A percentile compares a stretch with the other conserved stretches of the same genome.
Conservation (phyloP, 2,113 vertebrate genomes). For the Sorex araneus region DNA sequence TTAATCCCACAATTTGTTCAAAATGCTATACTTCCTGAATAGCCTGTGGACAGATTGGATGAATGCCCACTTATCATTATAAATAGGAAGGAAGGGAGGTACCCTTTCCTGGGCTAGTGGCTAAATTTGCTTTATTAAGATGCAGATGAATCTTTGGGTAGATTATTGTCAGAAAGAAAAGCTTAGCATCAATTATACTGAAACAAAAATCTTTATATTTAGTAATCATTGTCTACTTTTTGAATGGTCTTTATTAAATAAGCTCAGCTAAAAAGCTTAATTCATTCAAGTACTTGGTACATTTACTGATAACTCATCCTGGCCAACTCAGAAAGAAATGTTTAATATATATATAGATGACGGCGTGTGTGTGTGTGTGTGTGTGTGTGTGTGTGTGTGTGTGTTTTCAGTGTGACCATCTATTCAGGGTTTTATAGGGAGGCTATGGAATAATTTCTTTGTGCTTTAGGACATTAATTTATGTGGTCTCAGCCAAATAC, state of each 20-base stretch:
- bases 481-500: conserved; percentile 5
- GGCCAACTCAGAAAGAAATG: conserved; percentile 46
- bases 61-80: background rate
- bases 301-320: conserved; percentile 59
- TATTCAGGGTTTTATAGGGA: background rate
- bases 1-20: conserved; percentile 14
- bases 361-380: too few relatives aligned
- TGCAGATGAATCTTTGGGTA: conserved; percentile 47
- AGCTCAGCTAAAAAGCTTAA: conserved; percentile 60
- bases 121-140: conserved; percentile 68
- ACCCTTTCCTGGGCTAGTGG: conserved; percentile 38
- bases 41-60: background rate
- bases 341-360: background rate
- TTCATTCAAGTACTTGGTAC: conserved; percentile 44
- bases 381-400: background rate
- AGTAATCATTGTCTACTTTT: conserved; percentile 70
- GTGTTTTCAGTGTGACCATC: background rate
- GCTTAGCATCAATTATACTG: conserved; percentile 60
- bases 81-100: conserved; percentile 43
- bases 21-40: conserved; percentile 31
- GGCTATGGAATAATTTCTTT: conserved; percentile 32
- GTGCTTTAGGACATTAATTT: conserved; percentile 31
- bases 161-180: conserved; percentile 69
- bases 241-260: conserved; percentile 75
- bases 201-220: conserved; percentile 67